Percentiles rank a stretch among this genome's conserved stretches.
Evolutionary conservation across 2,888 invertebrate genomes (phyloP).

Genomic region (Lydus trimaculatus): DNA sequence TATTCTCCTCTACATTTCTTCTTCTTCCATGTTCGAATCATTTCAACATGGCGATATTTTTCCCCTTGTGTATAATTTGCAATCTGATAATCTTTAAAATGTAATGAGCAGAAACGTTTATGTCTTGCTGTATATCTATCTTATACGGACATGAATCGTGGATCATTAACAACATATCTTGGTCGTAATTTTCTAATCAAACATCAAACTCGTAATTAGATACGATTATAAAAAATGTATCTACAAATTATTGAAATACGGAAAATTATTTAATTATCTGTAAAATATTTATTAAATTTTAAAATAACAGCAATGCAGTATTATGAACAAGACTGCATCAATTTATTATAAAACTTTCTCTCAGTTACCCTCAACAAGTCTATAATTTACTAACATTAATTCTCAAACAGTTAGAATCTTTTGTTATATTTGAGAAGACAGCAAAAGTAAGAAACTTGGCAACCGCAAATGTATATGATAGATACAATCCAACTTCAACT

Average conservation of each 20-base stretch:
- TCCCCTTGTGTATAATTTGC: neutral
- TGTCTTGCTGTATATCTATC: neutral
- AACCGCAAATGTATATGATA: constrained; percentile 21
- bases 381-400: constrained; percentile 32
- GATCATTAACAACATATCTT: constrained; percentile 32
- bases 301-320: constrained; percentile 3
- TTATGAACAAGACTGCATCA: neutral
- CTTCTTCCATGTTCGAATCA: neutral
- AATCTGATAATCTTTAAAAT: constrained; percentile 4
- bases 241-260: neutral
- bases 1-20: neutral
- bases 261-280: too few relatives aligned
- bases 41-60: neutral
- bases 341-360: constrained; percentile 7
- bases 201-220: neutral
- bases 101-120: neutral
- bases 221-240: too few relatives aligned
- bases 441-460: constrained; percentile 29
- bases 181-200: constrained; percentile 46
- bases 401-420: constrained; percentile 29
- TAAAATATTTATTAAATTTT: neutral
- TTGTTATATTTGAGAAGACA: constrained; percentile 21
- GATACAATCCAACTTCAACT: constrained; percentile 18
- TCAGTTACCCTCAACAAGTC: constrained; percentile 32
- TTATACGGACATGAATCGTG: constrained; percentile 12